Evolutionary conservation across 2,797 vertebrate species (phyloP).

Genomic region (Microcaecilia unicolor): DNA sequence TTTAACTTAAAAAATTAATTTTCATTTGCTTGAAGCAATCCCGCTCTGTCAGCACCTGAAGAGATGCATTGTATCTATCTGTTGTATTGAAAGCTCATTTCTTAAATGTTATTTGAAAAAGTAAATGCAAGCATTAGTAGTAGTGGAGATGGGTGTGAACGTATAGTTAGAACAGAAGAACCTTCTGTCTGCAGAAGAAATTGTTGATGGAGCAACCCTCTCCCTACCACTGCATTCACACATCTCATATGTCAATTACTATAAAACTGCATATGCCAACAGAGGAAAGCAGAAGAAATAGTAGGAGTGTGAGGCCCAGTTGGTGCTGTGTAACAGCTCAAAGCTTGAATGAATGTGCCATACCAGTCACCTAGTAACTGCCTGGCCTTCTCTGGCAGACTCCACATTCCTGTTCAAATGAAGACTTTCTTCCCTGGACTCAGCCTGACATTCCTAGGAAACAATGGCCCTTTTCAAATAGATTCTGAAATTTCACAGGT

Average conservation of each 20-base stretch:
- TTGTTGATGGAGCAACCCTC: constrained; percentile 3
- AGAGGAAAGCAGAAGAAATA: constrained; percentile 17
- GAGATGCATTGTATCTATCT: constrained; percentile 17
- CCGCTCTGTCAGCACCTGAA: constrained; percentile 16
- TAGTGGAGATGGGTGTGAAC: constrained; percentile 8
- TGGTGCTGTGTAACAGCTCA: constrained; percentile 28
- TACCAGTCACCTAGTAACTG: constrained; percentile 50
- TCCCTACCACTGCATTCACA: not conserved
- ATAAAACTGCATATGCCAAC: constrained; percentile 6
- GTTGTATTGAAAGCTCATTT: constrained; percentile 21
- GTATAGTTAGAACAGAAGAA: constrained; percentile 36
- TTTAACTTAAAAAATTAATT: constrained; percentile 19
- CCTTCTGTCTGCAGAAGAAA: constrained; percentile 25
- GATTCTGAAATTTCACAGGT: constrained; percentile 93
- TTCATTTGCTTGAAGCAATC: too few relatives aligned
- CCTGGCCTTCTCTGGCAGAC: constrained; percentile 74
- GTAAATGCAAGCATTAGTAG: constrained; percentile 21
- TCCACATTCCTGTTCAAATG: constrained; percentile 92
- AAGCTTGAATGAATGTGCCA: constrained; percentile 42
- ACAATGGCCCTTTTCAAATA: constrained; percentile 90
- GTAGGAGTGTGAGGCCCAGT: constrained; percentile 11
- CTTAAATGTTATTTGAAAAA: constrained; percentile 24
- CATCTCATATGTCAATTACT: constrained; percentile 5
- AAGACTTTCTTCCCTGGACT: constrained; percentile 82
- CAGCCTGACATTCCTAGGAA: constrained; percentile 79